Evolutionary conservation across 2,888 invertebrate genomes (phyloP), one percentile per base, ranked within the genome.

Genomic region (Nephrotoma guestfalica): DNA sequence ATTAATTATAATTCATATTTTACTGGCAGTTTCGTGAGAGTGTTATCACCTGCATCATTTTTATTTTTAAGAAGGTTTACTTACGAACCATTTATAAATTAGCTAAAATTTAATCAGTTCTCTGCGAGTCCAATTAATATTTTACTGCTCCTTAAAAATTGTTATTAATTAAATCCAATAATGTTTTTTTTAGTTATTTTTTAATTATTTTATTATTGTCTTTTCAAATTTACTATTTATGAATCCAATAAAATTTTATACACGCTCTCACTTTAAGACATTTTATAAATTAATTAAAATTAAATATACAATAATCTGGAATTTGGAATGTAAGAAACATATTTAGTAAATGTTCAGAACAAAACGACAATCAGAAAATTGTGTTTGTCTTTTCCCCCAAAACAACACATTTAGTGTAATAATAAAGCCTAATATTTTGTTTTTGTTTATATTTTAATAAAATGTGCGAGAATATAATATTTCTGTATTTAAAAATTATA

Each of bases 401-500:
- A 86, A 86, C 86, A 87, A 87, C 86, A 86, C 86, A 87, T 84
- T 86, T 51, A 86, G 83, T 42, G 30, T 87, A 87, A 87, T 84
- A 47, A 18, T 43, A 43, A 83, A 86, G 15, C 86, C 86, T 86
- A 86, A 83, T 85, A 57, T 83, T 85, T 47, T 43, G 86, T 86
- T 84, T 86, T 87, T 86, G 43, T 41, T 41, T 85, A 86, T 83
- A 86, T 71, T 71, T 7, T 71, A 71, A 71, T 71, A 71, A 15
- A 85, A 85, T 87, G 85, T 15, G 85, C 57, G 47, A 51, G 41
- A 42, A 42, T 57, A 71, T 30, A 30, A 30, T 71, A 71, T 71
- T 71, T 71, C 71, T 71, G 71, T 30, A 41, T 71, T 71, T 71
- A 71, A 71, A 87, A 86, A 84, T 86, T 51, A 87, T 84, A 57